A percentile compares a stretch with the other conserved stretches of the same genome.
Conservation (phyloP, 2,113 vertebrate genomes). For the Sturnus vulgaris region DNA sequence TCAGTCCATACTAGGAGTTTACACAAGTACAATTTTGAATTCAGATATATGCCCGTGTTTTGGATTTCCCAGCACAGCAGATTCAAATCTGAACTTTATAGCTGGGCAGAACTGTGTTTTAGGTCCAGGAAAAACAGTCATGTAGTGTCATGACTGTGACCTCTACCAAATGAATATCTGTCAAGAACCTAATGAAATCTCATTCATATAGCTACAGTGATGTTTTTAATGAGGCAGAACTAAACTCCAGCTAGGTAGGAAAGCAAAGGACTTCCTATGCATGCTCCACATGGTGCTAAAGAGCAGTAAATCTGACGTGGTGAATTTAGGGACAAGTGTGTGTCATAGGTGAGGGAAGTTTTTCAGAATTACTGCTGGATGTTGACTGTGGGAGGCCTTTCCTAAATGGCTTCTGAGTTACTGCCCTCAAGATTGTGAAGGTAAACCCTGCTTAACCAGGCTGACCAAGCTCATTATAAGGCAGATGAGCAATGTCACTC, state of each 20-base stretch:
- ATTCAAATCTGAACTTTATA: background rate
- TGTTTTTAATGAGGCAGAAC: constrained; percentile 3
- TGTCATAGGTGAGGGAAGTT: background rate
- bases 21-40: background rate
- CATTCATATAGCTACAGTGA: background rate
- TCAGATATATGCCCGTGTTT: background rate
- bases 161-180: background rate
- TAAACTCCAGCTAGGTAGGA: background rate
- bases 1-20: background rate
- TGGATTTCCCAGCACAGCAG: background rate
- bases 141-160: background rate
- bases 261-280: background rate
- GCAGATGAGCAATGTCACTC: background rate
- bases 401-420: background rate
- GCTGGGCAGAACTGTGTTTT: background rate
- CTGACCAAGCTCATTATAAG: background rate
- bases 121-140: background rate
- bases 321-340: background rate
- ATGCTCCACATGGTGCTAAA: background rate
- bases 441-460: background rate
- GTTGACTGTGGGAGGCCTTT: background rate
- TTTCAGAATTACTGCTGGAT: background rate
- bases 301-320: background rate
- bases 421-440: background rate
- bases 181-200: background rate